Evolutionary conservation across 2,888 invertebrate species (phyloP).

Genomic region (Loripinus fragilis): DNA sequence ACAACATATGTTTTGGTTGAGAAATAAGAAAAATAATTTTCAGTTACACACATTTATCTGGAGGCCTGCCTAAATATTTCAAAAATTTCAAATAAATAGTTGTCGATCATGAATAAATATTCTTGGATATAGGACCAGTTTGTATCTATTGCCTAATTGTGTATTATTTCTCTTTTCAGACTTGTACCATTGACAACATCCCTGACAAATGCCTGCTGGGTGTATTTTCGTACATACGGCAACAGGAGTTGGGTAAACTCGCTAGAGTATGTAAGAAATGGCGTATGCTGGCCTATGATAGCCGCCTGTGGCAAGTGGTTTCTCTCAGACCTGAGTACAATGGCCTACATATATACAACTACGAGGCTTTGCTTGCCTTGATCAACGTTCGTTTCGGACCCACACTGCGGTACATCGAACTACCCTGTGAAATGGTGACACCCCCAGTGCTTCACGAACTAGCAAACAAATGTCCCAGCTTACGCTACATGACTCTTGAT

Average conservation of each 20-base stretch:
- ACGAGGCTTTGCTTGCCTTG: conserved; percentile 93
- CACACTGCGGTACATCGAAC: conserved; percentile 82
- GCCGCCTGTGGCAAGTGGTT: conserved; percentile 96
- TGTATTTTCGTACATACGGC: conserved; percentile 96
- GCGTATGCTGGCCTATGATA: conserved; percentile 97
- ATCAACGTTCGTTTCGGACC: conserved; percentile 86
- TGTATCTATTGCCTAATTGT: neutral
- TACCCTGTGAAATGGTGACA: conserved; percentile 98
- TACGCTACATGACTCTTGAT: conserved; percentile 92
- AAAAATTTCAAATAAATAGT: too few species aligned
- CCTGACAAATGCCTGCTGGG: conserved; percentile 98
- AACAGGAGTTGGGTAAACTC: conserved; percentile 94
- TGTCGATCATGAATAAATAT: neutral
- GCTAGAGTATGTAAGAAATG: conserved; percentile 98
- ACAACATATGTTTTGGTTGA: too few species aligned
- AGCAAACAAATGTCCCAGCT: conserved; percentile 89
- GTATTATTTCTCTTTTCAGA: conserved; percentile 57
- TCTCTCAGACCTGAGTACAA: conserved; percentile 98
- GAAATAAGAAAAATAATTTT: too few species aligned
- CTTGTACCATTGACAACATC: conserved; percentile 87
- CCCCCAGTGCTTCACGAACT: conserved; percentile 98
- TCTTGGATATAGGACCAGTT: neutral
- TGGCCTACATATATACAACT: conserved; percentile 93
- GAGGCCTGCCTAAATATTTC: too few species aligned
- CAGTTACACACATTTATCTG: too few species aligned